A percentile compares a stretch with the other conserved stretches of the same genome.
Conservation (phyloP, 2,888 invertebrate genomes). For the Cyaniris semiargus region DNA sequence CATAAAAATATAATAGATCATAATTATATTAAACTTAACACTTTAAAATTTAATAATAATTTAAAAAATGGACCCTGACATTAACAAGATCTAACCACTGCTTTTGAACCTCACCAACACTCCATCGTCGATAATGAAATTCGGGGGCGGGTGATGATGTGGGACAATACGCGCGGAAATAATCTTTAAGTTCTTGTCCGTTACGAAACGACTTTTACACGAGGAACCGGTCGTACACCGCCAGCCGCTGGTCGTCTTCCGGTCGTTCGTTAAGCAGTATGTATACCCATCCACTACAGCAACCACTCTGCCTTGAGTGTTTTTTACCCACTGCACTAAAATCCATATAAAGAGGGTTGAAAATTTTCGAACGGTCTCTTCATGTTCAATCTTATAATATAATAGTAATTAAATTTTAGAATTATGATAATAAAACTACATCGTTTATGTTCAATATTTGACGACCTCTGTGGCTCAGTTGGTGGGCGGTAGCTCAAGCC, state of each 20-base stretch:
- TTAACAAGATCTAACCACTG: not conserved
- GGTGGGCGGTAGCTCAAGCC: too few species aligned
- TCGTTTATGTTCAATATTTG: not conserved
- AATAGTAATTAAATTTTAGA: not conserved
- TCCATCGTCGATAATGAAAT: constrained; percentile 5
- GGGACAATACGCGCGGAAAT: not conserved
- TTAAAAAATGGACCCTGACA: too few species aligned
- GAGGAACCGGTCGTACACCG: constrained; percentile 42
- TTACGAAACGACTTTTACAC: not conserved
- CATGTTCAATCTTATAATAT: too few species aligned
- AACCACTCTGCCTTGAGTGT: constrained; percentile 39
- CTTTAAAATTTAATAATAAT: too few species aligned
- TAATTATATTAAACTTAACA: too few species aligned
- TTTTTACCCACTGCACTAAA: constrained; percentile 40
- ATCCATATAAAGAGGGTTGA: constrained; percentile 6
- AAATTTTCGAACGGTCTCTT: not conserved
- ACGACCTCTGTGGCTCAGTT: too few species aligned
- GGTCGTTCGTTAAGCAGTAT: constrained; percentile 39
- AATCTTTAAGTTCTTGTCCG: not conserved
- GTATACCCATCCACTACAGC: constrained; percentile 42
- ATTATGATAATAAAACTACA: not conserved
- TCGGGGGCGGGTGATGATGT: not conserved
- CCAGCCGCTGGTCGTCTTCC: constrained; percentile 39
- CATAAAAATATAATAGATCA: too few species aligned
- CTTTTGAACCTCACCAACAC: not conserved